Base-by-base conservation (phyloP, 2,888 invertebrate genomes). In the Buathra laborator region DNA sequence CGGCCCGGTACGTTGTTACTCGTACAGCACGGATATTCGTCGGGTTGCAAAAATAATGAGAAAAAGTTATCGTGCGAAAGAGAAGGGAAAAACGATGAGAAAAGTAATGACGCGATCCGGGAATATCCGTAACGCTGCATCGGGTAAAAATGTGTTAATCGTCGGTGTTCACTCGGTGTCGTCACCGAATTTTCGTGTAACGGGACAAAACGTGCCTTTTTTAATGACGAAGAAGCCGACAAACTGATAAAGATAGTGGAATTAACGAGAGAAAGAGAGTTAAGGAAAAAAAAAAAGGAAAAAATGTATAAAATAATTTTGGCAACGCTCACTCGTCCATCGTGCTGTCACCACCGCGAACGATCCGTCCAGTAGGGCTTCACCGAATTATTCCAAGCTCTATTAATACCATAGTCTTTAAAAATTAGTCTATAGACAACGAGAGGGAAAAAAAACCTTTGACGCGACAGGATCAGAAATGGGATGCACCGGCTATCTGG, bases 361-460 rank as follows among this genome's bases (percentile, higher is more conserved):
- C 88, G 88, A 93, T 93, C 93, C 93, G 93, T 93, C 93, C 93
- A 93, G 77, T 92, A 92, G 92, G 89, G 93, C 93, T 93, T 92
- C 91, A 91, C 88, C 90, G 89, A 92, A 89, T 90, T 91, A 92
- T 92, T 92, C 90, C 91, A 90, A 93, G 92, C 92, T 92, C 91
- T 91, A 90, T 90, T 87, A 85, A 84, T 37, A 48, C 48, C 70
- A 87, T 92, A 92, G 89, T 87, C 87, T 90, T 90, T 76, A 81
- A 84, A 87, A 83, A 87, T 81, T 84, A 86, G 85, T 83, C 80
- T 72, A 83, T 85, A 81, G 86, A 81, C 81, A 51, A 44, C n/a
- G 37, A 48, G 29, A 70, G 51, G 37, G 9, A 76, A 32, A 66
- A 68, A 37, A 75, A 68, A 66, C 37, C 24, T 44, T 59, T 70